Evolutionary conservation across 2,113 vertebrate genomes (phyloP), one percentile per base, ranked within the genome.

Genomic region (Pteronura brasiliensis): DNA sequence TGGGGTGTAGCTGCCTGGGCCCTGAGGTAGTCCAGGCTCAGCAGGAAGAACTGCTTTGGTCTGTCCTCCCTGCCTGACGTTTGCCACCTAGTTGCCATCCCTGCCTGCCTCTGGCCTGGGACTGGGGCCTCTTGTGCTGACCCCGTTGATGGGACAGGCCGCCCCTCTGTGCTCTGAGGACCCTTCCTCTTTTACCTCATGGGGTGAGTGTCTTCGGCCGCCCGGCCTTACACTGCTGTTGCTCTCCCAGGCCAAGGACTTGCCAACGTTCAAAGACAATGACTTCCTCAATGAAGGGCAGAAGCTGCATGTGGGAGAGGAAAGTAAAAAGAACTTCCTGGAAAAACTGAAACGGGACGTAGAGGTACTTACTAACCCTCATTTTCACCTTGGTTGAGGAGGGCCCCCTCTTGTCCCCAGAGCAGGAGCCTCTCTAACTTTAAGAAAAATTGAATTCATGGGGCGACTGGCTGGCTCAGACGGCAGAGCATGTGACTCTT

Each of bases 261-360:
- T 99, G n/a, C 99, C 99, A 9, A 99, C 99, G 0, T 99, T 99
- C 95, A 99, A 99, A 99, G 99, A 99, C 98, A 99, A 99, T 0
- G 99, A 99, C 98, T 99, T 99, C 98, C 98, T 99, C 97, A 99
- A 99, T 1, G 99, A 99, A 98, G 99, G 99, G 29, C 99, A 99
- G 97, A 99, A 99, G 98, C 98, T 99, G 96, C 99, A 99, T 0
- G 99, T 99, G 84, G 99, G 99, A 95, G 99, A 99, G 14, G 99
- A 99, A 97, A 99, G 99, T 97, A 99, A 99, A 98, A 99, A 99
- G 99, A 99, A 99, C 98, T 99, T 99, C 98, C 98, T 99, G 34
- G 99, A 99, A 44, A 99, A 99, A 97, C 98, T 99, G 98, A 99
- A 99, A 98, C 98, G 99, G 81, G 99, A 99, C 0, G 99, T 99